Percentiles rank a stretch among this genome's conserved stretches.
These are phyloP conservation scores for Endotricha flammealis DNA, from an alignment of 2,888 invertebrate species.

Conservation along the genomic window DNA sequence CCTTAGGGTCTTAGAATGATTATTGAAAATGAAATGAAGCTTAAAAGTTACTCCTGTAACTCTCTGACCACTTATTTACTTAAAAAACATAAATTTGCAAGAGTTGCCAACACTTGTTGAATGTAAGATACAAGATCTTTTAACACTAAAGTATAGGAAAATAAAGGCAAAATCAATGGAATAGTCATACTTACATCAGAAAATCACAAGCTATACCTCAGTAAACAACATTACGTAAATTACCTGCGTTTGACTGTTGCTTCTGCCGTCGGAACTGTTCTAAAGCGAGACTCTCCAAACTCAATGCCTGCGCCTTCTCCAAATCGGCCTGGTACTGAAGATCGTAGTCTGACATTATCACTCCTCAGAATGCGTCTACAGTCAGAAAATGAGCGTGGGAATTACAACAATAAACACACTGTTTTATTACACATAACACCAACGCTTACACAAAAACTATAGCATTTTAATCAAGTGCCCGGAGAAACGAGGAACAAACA, in stretches of 20 bases:
- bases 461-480: conserved; percentile 22
- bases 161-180: too few species aligned
- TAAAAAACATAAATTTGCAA: too few species aligned
- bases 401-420: conserved; percentile 44
- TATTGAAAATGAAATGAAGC: too few species aligned
- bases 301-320: conserved; percentile 91
- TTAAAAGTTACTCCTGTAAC: too few species aligned
- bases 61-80: too few species aligned
- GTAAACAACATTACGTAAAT: conserved; percentile 64
- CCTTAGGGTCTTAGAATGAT: too few species aligned
- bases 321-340: conserved; percentile 91
- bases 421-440: conserved; percentile 32
- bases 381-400: conserved; percentile 51
- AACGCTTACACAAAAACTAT: conserved; percentile 36
- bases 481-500: conserved; percentile 23
- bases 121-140: too few species aligned
- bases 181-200: too few species aligned
- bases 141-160: too few species aligned
- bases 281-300: conserved; percentile 90
- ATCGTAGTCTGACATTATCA: conserved; percentile 83
- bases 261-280: conserved; percentile 88
- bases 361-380: conserved; percentile 45
- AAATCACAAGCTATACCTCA: conserved; percentile 33
- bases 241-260: conserved; percentile 69
- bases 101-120: too few species aligned